phyloP scores from a whole-genome alignment of 2,113 vertebrate genomes.

The Alosa alosa region DNA sequence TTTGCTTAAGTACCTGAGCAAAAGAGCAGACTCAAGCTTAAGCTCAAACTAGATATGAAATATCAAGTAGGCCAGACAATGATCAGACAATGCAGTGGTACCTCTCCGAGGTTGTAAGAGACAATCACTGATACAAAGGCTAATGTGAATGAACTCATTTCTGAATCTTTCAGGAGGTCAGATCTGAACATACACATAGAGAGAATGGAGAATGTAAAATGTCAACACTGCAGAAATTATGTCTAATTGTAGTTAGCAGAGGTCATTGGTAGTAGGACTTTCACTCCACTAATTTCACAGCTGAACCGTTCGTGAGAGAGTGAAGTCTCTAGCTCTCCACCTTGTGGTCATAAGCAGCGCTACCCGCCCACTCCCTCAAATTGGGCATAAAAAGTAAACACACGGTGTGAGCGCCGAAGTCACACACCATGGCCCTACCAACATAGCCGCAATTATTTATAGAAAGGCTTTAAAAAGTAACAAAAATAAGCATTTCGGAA shows the following conservation, averaged over 20 bases:
- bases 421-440: conserved; percentile 64
- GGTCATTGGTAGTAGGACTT: not conserved
- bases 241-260: not conserved
- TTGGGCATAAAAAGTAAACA: conserved; percentile 68
- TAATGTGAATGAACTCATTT: not conserved
- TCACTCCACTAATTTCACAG: not conserved
- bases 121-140: too few species aligned
- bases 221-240: not conserved
- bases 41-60: not conserved
- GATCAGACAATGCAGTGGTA: too few species aligned
- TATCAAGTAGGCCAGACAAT: not conserved
- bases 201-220: not conserved
- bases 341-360: conserved; percentile 68
- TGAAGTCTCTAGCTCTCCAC: conserved; percentile 66
- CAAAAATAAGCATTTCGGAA: conserved; percentile 39
- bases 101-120: too few species aligned
- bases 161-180: not conserved
- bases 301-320: conserved; percentile 27
- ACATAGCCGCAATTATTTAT: conserved; percentile 71
- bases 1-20: not conserved
- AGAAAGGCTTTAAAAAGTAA: conserved; percentile 57
- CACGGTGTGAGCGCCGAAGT: conserved; percentile 45
- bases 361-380: conserved; percentile 58
- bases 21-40: too few species aligned
- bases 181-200: not conserved